Base-by-base conservation (phyloP, 1,140 invertebrate species). In the Trichonephila clavipes region DNA sequence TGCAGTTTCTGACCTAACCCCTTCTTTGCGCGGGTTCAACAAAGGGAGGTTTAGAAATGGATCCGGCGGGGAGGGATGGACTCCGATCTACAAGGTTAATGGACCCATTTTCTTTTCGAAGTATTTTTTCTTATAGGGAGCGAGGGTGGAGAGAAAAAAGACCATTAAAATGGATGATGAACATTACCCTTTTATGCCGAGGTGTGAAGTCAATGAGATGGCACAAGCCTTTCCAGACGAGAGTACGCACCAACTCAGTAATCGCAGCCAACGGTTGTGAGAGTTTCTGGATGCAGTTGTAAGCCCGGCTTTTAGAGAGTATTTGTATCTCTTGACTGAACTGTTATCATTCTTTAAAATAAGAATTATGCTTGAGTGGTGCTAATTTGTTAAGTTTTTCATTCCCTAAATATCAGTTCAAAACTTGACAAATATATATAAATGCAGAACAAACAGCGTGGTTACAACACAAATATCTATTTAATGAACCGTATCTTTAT, bases 111-210 rank as follows among this genome's bases (percentile, higher is more conserved):
- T 87, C 91, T 24, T 44, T 69, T 34, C 59, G 34, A 24, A 59
- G 21, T 34, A 82, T 62, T 81, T 62, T 69, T 69, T 86, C 28
- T 51, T n/a, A 64, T 40, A 34, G 61, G 51, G 21, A 88, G 83
- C 6, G 64, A 93, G 66, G 58, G 69, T 85, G 24, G 51, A 59
- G 51, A 62, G 72, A 90, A 88, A 90, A 82, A 82, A 62, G 28
- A 61, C 91, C 91, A 93, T 93, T 93, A 93, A 88, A 93, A 85
- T 40, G 72, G 87, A 82, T 85, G 62, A 69, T 64, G 91, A 72
- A 93, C 91, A 93, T 93, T 93, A 93, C 66, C 91, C 85, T 88
- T 88, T 93, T 88, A 93, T 88, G 91, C 85, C 61, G 44, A 87
- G 85, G 91, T 88, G 85, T 62, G 85, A 87, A 86, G 82, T 85